phyloP scores from a whole-genome alignment of 2,113 vertebrate species.

The Symphodus melops region DNA sequence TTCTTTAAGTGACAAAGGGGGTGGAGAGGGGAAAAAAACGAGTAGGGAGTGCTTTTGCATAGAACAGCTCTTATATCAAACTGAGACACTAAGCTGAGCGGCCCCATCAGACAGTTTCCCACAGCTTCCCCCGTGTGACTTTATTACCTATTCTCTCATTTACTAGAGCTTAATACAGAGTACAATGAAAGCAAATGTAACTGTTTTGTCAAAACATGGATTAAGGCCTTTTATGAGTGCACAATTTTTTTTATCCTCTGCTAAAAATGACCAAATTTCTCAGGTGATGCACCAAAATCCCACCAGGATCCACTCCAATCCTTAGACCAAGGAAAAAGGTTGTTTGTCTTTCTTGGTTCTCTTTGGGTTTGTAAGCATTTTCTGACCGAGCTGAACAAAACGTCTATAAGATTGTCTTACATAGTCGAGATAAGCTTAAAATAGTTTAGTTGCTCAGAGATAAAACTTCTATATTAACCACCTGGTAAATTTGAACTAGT shows the following conservation, averaged over 20 bases:
- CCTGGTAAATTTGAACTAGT: too few species aligned
- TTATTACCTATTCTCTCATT: constrained; percentile 59
- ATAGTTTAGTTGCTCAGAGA: too few species aligned
- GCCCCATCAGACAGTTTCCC: constrained; percentile 75
- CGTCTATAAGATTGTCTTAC: too few species aligned
- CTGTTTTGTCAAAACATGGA: constrained; percentile 20
- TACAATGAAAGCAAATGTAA: constrained; percentile 11
- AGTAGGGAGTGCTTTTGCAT: constrained; percentile 90
- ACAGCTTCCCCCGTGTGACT: constrained; percentile 48
- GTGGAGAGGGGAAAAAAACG: constrained; percentile 60
- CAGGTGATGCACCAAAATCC: background rate
- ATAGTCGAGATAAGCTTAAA: too few species aligned
- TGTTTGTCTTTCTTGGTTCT: too few species aligned
- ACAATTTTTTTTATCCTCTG: background rate
- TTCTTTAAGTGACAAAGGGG: constrained; percentile 97
- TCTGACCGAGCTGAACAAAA: too few species aligned
- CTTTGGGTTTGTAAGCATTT: too few species aligned
- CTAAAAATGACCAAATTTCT: background rate
- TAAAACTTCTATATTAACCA: too few species aligned
- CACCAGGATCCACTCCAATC: too few species aligned
- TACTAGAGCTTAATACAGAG: constrained; percentile 31
- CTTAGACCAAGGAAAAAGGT: too few species aligned
- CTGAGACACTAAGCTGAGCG: constrained; percentile 79
- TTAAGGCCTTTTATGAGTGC: constrained; percentile 2
- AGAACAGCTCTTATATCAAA: constrained; percentile 96